Evolutionary conservation across 2,888 invertebrate species (phyloP).

Genomic region (Lasioglossum leucozonium): DNA sequence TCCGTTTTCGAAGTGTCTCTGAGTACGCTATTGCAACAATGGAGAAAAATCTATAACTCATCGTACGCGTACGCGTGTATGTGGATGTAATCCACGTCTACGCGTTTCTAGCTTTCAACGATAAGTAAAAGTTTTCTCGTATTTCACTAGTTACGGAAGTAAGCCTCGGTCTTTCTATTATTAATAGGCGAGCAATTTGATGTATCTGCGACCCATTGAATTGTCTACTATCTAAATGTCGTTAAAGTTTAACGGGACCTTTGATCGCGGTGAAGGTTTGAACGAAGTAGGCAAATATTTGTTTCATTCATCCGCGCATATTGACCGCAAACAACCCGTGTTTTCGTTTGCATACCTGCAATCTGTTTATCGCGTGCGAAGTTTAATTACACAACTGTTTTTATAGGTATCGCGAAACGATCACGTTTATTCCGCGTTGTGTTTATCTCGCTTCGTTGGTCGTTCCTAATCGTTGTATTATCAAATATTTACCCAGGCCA

Average conservation of each 20-base stretch:
- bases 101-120: background rate
- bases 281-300: background rate
- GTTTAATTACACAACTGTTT: background rate
- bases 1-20: background rate
- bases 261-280: background rate
- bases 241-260: background rate
- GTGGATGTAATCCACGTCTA: background rate
- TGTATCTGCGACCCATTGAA: background rate
- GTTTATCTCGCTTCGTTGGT: background rate
- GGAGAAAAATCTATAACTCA: constrained; percentile 49
- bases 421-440: background rate
- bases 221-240: background rate
- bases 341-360: background rate
- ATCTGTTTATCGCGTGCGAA: background rate
- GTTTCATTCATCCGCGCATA: background rate
- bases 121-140: background rate
- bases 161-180: background rate
- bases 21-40: constrained; percentile 5
- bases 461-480: background rate
- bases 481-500: background rate
- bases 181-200: background rate
- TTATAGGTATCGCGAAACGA: background rate
- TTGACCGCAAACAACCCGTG: background rate
- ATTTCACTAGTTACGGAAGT: background rate
- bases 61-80: constrained; percentile 12